Evolutionary conservation across 1,140 invertebrate species (phyloP).

Genomic region (Monomorium pharaonis): DNA sequence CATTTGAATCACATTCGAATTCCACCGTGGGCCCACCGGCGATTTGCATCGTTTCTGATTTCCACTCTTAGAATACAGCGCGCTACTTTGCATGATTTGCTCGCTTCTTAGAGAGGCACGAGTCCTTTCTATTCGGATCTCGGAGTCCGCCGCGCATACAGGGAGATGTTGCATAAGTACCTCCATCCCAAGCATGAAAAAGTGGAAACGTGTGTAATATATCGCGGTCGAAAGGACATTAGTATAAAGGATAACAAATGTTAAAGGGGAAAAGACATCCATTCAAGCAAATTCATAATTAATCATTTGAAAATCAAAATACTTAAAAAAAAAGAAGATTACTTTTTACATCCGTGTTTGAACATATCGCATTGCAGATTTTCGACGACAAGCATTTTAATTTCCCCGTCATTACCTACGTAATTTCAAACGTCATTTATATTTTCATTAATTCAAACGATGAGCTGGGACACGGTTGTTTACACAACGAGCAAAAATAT

Average conservation of each 20-base stretch:
- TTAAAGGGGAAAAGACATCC: not conserved
- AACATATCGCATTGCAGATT: not conserved
- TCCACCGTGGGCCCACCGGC: constrained; percentile 60
- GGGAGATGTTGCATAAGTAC: constrained; percentile 28
- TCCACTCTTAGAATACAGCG: constrained; percentile 52
- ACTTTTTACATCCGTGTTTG: not conserved
- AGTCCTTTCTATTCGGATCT: constrained; percentile 16
- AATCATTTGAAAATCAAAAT: not conserved
- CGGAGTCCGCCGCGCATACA: constrained; percentile 3
- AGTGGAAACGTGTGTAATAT: constrained; percentile 4
- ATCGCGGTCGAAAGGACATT: not conserved
- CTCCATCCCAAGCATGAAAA: not conserved
- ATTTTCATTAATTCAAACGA: not conserved
- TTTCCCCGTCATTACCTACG: not conserved
- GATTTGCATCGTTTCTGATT: constrained; percentile 77
- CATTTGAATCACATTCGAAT: constrained; percentile 76
- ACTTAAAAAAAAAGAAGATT: not conserved
- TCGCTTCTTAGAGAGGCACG: constrained; percentile 48
- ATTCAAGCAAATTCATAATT: not conserved
- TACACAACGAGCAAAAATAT: not conserved
- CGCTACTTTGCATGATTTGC: constrained; percentile 57
- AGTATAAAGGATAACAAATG: not conserved
- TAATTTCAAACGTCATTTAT: not conserved
- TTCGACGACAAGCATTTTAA: not conserved
- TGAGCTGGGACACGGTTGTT: not conserved